Percentiles rank a stretch among this genome's conserved stretches.
These are phyloP conservation scores for Homarus gammarus DNA, from an alignment of 2,888 invertebrate genomes.

Conservation along the genomic window DNA sequence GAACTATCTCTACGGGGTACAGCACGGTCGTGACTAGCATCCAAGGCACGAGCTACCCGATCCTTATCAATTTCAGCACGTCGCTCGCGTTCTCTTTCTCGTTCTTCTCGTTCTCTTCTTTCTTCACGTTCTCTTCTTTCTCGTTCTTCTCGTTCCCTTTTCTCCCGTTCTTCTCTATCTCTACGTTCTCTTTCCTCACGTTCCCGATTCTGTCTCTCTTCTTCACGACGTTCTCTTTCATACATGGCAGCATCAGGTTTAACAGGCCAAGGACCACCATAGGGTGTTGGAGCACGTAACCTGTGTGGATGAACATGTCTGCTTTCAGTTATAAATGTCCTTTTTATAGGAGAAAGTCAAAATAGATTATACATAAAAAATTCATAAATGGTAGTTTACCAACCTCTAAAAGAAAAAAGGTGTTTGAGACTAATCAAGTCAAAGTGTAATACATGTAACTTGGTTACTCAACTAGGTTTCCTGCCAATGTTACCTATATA, in stretches of 20 bases:
- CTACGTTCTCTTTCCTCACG: constrained; percentile 69
- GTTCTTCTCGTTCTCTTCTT: constrained; percentile 61
- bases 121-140: constrained; percentile 63
- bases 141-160: constrained; percentile 66
- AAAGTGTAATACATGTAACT: too few relatives aligned
- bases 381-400: too few relatives aligned
- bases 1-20: constrained; percentile 58
- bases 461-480: too few relatives aligned
- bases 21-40: constrained; percentile 52
- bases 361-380: too few relatives aligned
- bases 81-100: constrained; percentile 71
- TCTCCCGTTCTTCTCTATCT: constrained; percentile 70
- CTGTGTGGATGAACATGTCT: constrained; percentile 25
- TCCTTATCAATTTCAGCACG: constrained; percentile 69
- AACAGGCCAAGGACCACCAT: constrained; percentile 72
- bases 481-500: too few relatives aligned
- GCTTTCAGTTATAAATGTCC: constrained; percentile 20
- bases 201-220: constrained; percentile 66
- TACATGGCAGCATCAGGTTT: constrained; percentile 64
- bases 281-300: constrained; percentile 69
- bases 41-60: constrained; percentile 50
- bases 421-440: too few relatives aligned
- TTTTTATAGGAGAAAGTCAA: too few relatives aligned
- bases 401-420: too few relatives aligned
- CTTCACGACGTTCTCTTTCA: constrained; percentile 71